Percentiles rank a stretch among this genome's conserved stretches.
These are phyloP conservation scores for Menidia beryllina DNA, from an alignment of 2,113 vertebrate species.

Conservation along the genomic window DNA sequence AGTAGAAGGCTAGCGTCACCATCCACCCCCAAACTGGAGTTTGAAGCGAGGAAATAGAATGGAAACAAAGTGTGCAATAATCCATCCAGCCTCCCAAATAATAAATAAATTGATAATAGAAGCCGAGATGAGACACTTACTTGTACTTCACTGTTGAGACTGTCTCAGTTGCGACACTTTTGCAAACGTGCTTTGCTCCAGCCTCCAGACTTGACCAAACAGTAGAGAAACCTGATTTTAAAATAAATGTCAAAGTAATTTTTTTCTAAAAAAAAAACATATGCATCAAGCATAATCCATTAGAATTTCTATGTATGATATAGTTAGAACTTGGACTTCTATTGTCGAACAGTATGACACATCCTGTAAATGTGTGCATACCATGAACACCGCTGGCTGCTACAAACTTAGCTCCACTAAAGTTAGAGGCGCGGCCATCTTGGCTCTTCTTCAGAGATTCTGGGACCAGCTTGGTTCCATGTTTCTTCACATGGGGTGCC, in stretches of 20 bases:
- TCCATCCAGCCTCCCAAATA: background rate
- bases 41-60: constrained; percentile 15
- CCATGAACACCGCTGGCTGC: constrained; percentile 91
- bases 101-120: background rate
- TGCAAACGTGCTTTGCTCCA: constrained; percentile 91
- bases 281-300: background rate
- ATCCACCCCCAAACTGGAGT: background rate
- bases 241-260: constrained; percentile 3
- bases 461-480: constrained; percentile 92
- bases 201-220: constrained; percentile 93
- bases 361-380: constrained; percentile 49
- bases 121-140: constrained; percentile 80
- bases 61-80: constrained; percentile 4
- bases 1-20: constrained; percentile 9
- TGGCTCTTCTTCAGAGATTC: constrained; percentile 91
- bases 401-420: constrained; percentile 91
- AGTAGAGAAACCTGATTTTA: constrained; percentile 88
- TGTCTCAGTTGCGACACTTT: constrained; percentile 90
- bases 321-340: background rate
- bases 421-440: constrained; percentile 84
- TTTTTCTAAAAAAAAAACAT: background rate
- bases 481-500: constrained; percentile 92
- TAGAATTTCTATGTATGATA: background rate
- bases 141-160: constrained; percentile 92
- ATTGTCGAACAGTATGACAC: background rate